A percentile compares a stretch with the other conserved stretches of the same genome.
These are phyloP conservation scores for Brenthis hecate DNA, from an alignment of 2,888 invertebrate genomes.

Conservation along the genomic window DNA sequence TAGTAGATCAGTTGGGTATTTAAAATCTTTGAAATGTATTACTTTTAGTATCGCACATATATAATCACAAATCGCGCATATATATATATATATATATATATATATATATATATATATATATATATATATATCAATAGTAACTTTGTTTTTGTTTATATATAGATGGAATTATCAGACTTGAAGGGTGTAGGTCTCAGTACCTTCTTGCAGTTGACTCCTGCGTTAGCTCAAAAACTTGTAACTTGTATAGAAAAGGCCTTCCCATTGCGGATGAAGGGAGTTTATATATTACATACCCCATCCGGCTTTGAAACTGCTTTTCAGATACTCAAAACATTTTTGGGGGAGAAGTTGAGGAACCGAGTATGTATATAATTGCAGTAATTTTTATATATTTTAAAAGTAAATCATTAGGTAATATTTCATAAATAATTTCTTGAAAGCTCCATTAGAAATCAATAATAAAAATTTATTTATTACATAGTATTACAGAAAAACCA, in stretches of 20 bases:
- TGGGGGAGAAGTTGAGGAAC: not conserved
- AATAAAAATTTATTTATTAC: too few relatives aligned
- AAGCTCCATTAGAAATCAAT: too few relatives aligned
- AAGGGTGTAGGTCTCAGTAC: conserved; percentile 47
- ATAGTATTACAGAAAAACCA: too few relatives aligned
- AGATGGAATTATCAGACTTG: conserved; percentile 1
- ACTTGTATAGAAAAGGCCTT: conserved; percentile 81
- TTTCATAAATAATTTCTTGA: too few relatives aligned
- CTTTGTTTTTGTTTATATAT: not conserved
- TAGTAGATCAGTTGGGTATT: too few relatives aligned
- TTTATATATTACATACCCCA: not conserved
- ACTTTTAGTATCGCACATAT: too few relatives aligned
- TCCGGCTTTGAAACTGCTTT: conserved; percentile 8
- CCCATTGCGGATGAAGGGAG: conserved; percentile 81
- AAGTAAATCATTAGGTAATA: not conserved
- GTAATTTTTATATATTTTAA: not conserved
- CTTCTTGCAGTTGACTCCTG: conserved; percentile 81
- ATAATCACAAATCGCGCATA: too few relatives aligned
- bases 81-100: too few relatives aligned
- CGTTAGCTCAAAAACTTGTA: conserved; percentile 81
- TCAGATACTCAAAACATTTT: not conserved
- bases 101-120: too few relatives aligned
- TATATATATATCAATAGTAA: too few relatives aligned
- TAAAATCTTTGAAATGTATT: too few relatives aligned
- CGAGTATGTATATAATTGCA: conserved; percentile 5